Evolutionary conservation across 2,113 vertebrate genomes (phyloP).

Genomic region (Rousettus leschenaultii): DNA sequence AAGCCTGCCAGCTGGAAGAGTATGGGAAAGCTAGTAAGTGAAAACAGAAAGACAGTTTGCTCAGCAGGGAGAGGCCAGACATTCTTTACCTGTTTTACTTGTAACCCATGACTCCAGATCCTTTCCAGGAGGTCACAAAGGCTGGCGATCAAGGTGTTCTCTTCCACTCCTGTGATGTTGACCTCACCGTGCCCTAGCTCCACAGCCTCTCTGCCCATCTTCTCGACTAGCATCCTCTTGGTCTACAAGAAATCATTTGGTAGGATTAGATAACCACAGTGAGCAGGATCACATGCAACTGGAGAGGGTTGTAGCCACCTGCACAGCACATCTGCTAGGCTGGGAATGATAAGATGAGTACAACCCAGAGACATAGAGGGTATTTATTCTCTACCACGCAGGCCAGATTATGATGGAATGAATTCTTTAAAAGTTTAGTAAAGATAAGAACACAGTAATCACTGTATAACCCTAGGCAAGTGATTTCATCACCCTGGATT

Average conservation of each 20-base stretch:
- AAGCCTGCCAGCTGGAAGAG: neutral
- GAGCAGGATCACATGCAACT: neutral
- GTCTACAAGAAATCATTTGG: slow-evolving; percentile 79
- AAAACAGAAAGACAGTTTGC: neutral
- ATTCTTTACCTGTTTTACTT: slow-evolving; percentile 86
- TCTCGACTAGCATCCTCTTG: slow-evolving; percentile 90
- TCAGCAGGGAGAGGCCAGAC: neutral
- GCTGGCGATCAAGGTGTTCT: slow-evolving; percentile 89
- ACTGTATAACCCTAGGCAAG: neutral
- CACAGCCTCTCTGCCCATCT: slow-evolving; percentile 89
- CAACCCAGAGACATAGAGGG: neutral
- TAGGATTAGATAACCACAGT: slow-evolving; percentile 37
- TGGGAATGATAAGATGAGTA: neutral
- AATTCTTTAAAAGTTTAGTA: neutral
- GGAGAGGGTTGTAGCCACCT: neutral
- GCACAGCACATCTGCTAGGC: neutral
- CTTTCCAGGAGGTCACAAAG: slow-evolving; percentile 89
- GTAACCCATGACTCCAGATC: slow-evolving; percentile 89
- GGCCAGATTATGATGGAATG: neutral
- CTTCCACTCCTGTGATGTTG: slow-evolving; percentile 90
- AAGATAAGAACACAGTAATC: neutral
- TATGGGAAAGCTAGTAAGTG: neutral
- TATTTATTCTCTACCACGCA: neutral
- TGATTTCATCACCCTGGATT: neutral
- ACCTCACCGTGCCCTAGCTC: slow-evolving; percentile 89